phyloP scores from a whole-genome alignment of 2,797 vertebrate genomes.

The Pseudopleuronectes americanus region DNA sequence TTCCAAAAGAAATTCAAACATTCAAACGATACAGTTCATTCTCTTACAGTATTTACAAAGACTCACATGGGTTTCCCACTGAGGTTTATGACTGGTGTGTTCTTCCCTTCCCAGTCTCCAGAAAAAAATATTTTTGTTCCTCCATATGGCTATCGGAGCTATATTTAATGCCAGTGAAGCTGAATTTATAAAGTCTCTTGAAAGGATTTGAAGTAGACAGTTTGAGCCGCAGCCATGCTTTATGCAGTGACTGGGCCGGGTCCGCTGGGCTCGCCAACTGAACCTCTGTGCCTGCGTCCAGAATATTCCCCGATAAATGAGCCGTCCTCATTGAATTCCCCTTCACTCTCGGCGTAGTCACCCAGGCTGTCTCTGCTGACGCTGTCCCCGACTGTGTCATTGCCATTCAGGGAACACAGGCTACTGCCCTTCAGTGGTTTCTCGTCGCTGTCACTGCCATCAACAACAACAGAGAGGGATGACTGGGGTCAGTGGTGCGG shows the following conservation, averaged over 20 bases:
- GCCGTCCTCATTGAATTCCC: slow-evolving; percentile 93
- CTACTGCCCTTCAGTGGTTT: slow-evolving; percentile 90
- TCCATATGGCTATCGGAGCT: slow-evolving; percentile 19
- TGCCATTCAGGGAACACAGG: slow-evolving; percentile 80
- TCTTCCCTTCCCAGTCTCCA: slow-evolving; percentile 11
- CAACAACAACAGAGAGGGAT: slow-evolving; percentile 56
- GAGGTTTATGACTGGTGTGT: slow-evolving; percentile 4
- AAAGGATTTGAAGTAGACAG: slow-evolving; percentile 32
- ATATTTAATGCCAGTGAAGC: slow-evolving; percentile 37
- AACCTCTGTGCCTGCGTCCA: slow-evolving; percentile 80
- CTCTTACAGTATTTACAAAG: slow-evolving; percentile 61
- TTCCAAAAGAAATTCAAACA: slow-evolving; percentile 10
- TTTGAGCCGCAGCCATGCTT: slow-evolving; percentile 42
- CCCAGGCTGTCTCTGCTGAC: slow-evolving; percentile 90
- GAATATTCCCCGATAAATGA: slow-evolving; percentile 96
- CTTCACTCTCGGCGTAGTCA: slow-evolving; percentile 88
- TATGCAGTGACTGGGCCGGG: slow-evolving; percentile 47
- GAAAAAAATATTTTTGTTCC: slow-evolving; percentile 29
- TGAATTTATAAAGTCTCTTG: slow-evolving; percentile 32
- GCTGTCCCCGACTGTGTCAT: slow-evolving; percentile 80
- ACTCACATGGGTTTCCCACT: slow-evolving; percentile 19
- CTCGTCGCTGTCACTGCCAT: slow-evolving; percentile 88
- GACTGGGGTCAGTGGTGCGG: slow-evolving; percentile 48
- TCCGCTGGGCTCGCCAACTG: slow-evolving; percentile 74
- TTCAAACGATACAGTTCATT: slow-evolving; percentile 51